A percentile compares a stretch with the other conserved stretches of the same genome.
phyloP scores from a whole-genome alignment of 2,797 vertebrate genomes.

The Morus bassanus region DNA sequence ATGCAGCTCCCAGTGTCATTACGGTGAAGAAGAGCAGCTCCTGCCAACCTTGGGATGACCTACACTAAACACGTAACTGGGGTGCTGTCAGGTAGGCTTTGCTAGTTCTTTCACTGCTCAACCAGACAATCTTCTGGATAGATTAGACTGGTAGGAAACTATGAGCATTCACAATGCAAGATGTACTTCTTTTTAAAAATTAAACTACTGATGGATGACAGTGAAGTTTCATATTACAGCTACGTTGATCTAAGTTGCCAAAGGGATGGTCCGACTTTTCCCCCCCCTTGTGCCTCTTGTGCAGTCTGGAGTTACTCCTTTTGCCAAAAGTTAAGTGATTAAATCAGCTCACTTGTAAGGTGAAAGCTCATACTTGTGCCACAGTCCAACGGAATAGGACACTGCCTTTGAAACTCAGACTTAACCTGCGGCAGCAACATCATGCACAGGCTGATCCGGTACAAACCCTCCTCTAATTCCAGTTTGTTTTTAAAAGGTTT shows the following conservation, averaged over 20 bases:
- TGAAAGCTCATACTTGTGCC: not conserved
- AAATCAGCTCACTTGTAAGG: no score
- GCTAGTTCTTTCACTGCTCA: not conserved
- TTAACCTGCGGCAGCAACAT: no score
- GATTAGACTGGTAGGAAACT: not conserved
- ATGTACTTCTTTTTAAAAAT: not conserved
- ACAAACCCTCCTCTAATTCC: not conserved
- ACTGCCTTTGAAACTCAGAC: not conserved
- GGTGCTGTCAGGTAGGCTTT: not conserved
- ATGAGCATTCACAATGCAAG: not conserved
- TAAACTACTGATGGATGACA: not conserved
- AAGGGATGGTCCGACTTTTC: not conserved
- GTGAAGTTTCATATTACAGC: not conserved
- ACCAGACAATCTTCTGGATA: not conserved
- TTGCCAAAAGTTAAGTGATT: not conserved
- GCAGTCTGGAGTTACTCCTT: not conserved
- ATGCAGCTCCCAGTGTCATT: not conserved
- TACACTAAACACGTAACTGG: no score
- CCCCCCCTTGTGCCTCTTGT: not conserved
- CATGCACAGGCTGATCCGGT: not conserved
- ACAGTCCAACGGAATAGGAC: not conserved
- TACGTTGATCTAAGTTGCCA: not conserved
- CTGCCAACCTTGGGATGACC: not conserved
- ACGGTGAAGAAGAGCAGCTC: not conserved
- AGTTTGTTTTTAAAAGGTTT: not conserved